Conservation (phyloP, 92 coral and sea anemone species). For the Phymanthus crucifer region DNA sequence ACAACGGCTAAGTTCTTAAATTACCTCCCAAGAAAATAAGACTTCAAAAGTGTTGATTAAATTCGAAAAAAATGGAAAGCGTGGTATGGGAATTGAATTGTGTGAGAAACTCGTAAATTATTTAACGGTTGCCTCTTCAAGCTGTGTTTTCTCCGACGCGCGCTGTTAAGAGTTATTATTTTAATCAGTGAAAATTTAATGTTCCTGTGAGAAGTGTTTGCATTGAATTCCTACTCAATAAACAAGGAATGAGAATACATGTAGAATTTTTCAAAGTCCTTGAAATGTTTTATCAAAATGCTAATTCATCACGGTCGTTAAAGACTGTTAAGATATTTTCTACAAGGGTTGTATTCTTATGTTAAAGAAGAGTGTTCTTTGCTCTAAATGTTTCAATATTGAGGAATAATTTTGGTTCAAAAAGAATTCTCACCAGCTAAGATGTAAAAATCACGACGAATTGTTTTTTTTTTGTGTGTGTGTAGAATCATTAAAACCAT, state of each 20-base stretch:
- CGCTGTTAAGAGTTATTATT: background rate
- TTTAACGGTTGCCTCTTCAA: background rate
- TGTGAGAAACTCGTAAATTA: background rate
- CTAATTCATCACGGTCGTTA: background rate
- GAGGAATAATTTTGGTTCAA: background rate
- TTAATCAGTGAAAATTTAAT: background rate
- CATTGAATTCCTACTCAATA: too few species aligned
- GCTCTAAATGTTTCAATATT: background rate
- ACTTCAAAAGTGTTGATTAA: slow-evolving; percentile 1
- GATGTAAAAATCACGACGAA: too few species aligned
- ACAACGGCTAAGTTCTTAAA: background rate
- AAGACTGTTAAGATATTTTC: background rate
- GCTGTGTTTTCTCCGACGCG: background rate
- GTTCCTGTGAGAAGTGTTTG: background rate
- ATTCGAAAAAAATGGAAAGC: background rate
- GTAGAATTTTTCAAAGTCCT: background rate
- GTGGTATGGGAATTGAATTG: background rate
- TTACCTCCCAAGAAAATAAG: background rate
- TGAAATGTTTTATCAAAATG: background rate
- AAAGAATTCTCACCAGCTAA: too few species aligned
- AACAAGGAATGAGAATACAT: background rate
- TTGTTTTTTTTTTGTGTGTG: background rate
- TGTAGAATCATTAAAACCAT: background rate
- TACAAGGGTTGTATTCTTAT: background rate
- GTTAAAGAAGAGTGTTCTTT: background rate